Evolutionary conservation across 1,140 invertebrate genomes (phyloP).

Genomic region (Drosophila bocqueti): DNA sequence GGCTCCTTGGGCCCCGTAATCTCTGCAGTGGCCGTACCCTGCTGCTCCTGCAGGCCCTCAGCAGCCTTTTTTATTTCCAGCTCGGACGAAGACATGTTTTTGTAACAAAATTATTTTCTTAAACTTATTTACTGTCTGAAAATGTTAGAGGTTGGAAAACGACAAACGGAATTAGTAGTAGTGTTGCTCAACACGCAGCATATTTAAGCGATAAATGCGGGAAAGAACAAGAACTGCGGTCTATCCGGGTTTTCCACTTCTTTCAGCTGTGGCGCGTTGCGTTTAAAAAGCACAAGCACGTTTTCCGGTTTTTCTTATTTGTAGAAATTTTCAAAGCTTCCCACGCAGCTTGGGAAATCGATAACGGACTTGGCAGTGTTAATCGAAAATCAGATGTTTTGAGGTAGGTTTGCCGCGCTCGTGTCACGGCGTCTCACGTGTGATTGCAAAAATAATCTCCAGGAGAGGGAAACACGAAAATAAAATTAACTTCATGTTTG

Average conservation of each 20-base stretch:
- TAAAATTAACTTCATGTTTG: neutral
- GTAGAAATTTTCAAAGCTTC: neutral
- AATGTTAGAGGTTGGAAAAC: conserved; percentile 64
- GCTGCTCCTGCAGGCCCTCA: conserved; percentile 52
- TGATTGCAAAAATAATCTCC: neutral
- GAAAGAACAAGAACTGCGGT: neutral
- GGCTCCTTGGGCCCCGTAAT: conserved; percentile 46
- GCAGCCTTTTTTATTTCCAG: conserved; percentile 58
- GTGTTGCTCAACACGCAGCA: conserved; percentile 52
- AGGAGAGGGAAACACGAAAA: no score
- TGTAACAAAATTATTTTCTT: conserved; percentile 64
- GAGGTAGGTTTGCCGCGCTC: conserved; percentile 17
- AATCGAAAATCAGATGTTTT: conserved; percentile 14
- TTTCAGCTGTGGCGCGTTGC: neutral
- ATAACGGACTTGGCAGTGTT: neutral
- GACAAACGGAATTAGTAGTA: conserved; percentile 20
- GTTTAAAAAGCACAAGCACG: neutral
- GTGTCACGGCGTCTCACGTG: conserved; percentile 6
- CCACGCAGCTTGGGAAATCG: neutral
- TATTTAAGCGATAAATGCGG: conserved; percentile 32
- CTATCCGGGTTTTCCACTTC: neutral
- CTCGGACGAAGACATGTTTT: conserved; percentile 71
- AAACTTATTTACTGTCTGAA: conserved; percentile 79
- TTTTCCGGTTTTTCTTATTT: neutral
- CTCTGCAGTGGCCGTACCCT: conserved; percentile 26